Percentiles rank a stretch among this genome's conserved stretches.
These are phyloP conservation scores for Propithecus perrieri DNA, from an alignment of 2,797 vertebrate species.

Conservation along the genomic window DNA sequence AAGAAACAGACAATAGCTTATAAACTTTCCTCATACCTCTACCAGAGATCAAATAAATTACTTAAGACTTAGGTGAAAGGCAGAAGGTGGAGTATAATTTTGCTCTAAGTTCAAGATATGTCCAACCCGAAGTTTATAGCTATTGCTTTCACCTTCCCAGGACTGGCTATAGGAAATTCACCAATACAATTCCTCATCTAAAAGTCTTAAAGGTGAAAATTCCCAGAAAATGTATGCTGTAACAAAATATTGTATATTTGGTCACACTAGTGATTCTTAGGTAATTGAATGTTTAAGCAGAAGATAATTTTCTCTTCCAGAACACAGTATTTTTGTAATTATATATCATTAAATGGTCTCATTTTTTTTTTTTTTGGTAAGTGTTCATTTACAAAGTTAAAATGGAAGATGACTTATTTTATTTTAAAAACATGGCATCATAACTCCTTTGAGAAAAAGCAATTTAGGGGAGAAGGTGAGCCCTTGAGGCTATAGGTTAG, in stretches of 20 bases:
- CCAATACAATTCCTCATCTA: not conserved
- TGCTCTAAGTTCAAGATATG: not conserved
- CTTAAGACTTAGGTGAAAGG: not conserved
- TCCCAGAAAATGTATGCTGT: slow-evolving; percentile 12
- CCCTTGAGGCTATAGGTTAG: not conserved
- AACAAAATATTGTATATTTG: slow-evolving; percentile 34
- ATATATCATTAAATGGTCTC: not conserved
- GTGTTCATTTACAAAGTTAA: slow-evolving; percentile 33
- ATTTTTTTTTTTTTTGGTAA: not conserved
- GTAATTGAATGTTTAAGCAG: not conserved
- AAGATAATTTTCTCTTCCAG: not conserved
- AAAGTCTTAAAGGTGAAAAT: not conserved
- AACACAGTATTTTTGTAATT: not conserved
- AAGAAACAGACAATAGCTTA: not conserved
- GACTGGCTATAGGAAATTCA: not conserved
- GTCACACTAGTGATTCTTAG: not conserved
- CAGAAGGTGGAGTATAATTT: not conserved
- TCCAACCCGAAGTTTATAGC: not conserved
- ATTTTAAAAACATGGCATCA: not conserved
- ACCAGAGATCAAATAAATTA: slow-evolving; percentile 31
- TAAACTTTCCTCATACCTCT: not conserved
- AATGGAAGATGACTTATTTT: not conserved
- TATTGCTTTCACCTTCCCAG: not conserved
- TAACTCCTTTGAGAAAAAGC: not conserved
- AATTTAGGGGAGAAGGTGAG: not conserved